Conservation (phyloP, 1,140 invertebrate genomes). For the Megathymus violae region DNA sequence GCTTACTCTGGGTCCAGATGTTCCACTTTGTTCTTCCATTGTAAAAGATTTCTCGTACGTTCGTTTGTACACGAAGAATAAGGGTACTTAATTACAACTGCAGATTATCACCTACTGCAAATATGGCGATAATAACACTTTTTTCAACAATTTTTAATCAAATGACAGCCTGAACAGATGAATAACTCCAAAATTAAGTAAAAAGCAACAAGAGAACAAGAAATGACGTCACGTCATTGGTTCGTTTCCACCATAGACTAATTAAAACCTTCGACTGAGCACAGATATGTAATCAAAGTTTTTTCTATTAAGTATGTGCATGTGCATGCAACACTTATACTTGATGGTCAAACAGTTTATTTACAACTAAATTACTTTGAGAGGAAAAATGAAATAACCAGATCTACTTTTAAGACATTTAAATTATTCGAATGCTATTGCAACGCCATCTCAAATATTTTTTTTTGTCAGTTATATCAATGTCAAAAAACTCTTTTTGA, state of each 20-base stretch:
- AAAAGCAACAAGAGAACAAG: constrained; percentile 15
- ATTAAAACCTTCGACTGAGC: too few species aligned
- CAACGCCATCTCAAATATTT: too few species aligned
- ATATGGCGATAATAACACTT: constrained; percentile 17
- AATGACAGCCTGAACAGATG: neutral
- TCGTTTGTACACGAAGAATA: constrained; percentile 11
- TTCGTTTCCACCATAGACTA: constrained; percentile 1
- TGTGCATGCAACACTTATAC: too few species aligned
- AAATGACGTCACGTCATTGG: constrained; percentile 25
- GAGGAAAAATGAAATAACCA: too few species aligned
- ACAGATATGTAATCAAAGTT: too few species aligned
- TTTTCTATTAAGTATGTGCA: too few species aligned
- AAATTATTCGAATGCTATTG: too few species aligned
- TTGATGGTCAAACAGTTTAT: too few species aligned
- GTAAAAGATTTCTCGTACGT: constrained; percentile 29
- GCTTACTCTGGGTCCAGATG: constrained; percentile 74
- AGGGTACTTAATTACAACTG: neutral
- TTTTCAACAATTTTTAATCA: neutral
- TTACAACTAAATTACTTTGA: too few species aligned
- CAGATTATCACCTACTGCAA: constrained; percentile 7
- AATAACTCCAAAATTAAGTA: neutral
- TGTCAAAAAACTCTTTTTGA: too few species aligned
- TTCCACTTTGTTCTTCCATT: constrained; percentile 82
- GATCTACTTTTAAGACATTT: too few species aligned
- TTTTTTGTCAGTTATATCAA: too few species aligned